phyloP scores from a whole-genome alignment of 2,888 invertebrate species.

The Slavum lentiscoides region DNA sequence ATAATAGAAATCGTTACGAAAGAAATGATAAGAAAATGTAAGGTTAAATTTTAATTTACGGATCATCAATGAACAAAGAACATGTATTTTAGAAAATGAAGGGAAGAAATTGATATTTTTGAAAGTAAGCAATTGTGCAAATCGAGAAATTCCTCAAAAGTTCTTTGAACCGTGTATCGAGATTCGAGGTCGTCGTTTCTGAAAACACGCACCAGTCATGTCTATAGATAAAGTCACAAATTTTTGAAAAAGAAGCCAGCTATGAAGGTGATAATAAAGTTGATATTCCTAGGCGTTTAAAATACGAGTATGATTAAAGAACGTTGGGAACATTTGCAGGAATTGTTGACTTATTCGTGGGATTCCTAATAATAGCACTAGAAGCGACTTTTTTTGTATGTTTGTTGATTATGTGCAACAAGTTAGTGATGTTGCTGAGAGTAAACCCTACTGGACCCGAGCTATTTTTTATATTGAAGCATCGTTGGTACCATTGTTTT shows the following conservation, averaged over 20 bases:
- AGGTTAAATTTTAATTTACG: no score
- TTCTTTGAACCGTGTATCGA: no score
- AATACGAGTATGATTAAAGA: conserved; percentile 81
- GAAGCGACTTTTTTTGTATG: conserved; percentile 98
- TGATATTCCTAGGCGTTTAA: conserved; percentile 87
- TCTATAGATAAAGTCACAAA: conserved; percentile 78
- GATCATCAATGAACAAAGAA: no score
- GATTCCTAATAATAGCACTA: conserved; percentile 82
- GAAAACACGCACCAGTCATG: no score
- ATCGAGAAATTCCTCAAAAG: no score
- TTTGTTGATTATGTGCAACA: conserved; percentile 93
- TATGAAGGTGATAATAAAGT: conserved; percentile 77
- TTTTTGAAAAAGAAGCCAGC: conserved; percentile 79
- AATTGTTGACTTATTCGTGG: conserved; percentile 82
- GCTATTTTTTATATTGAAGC: conserved; percentile 81
- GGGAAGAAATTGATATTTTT: no score
- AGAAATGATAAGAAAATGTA: no score
- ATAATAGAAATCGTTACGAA: no score
- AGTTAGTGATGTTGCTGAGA: conserved; percentile 80
- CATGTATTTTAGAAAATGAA: no score
- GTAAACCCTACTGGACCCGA: conserved; percentile 86
- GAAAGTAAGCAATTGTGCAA: no score
- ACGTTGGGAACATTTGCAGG: conserved; percentile 82
- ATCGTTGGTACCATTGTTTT: conserved; percentile 76
- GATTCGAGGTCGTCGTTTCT: no score